A percentile compares a stretch with the other conserved stretches of the same genome.
phyloP scores from a whole-genome alignment of 2,797 vertebrate species.

The Enteromius anoplus region DNA sequence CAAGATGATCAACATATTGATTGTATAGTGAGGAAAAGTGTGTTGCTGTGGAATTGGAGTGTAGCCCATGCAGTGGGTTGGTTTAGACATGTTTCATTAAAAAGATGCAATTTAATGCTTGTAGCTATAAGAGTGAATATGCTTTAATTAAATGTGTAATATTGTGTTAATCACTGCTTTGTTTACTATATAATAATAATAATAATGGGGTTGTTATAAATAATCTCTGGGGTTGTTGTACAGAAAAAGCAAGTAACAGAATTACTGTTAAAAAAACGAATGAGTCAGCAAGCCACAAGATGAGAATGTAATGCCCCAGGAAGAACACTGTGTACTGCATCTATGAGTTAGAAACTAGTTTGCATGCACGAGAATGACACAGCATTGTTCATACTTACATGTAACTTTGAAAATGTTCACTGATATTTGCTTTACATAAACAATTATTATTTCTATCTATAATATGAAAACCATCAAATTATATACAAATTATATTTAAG shows the following conservation, averaged over 20 bases:
- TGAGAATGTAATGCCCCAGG: constrained; percentile 65
- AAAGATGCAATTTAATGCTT: background rate
- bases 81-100: background rate
- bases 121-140: background rate
- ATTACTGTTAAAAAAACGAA: constrained; percentile 72
- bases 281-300: constrained; percentile 75
- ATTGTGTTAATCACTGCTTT: background rate
- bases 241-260: constrained; percentile 61
- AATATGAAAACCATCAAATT: background rate
- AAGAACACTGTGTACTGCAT: constrained; percentile 17
- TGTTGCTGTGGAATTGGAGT: constrained; percentile 37
- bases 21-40: background rate
- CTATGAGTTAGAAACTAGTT: background rate
- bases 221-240: constrained; percentile 44
- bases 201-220: too few relatives aligned
- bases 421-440: background rate
- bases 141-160: background rate
- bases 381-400: background rate
- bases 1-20: constrained; percentile 49
- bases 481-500: background rate
- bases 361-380: background rate
- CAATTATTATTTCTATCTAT: background rate
- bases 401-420: background rate
- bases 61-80: background rate
- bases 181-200: background rate